These are phyloP conservation scores for Sarcophaga peregrina DNA, from an alignment of 1,140 invertebrate genomes.

Conservation along the genomic window DNA sequence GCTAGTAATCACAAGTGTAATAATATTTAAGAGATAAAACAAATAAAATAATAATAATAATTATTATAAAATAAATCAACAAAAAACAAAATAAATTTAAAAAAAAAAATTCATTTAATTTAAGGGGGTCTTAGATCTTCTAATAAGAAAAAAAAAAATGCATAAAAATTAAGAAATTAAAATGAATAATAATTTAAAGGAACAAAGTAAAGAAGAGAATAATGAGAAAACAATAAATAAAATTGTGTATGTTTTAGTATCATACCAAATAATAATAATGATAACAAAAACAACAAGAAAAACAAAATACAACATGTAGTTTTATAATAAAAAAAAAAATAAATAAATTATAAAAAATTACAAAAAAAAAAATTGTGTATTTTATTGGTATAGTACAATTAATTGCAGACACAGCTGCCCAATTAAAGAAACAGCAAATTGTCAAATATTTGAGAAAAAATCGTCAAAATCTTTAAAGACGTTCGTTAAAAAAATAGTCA, in stretches of 20 bases:
- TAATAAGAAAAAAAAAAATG: background rate
- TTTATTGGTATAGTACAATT: too few species aligned
- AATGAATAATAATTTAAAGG: background rate
- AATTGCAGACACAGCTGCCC: too few species aligned
- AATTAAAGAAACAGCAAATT: too few species aligned
- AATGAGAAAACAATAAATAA: constrained; percentile 16
- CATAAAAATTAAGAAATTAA: constrained; percentile 27
- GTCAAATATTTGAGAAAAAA: too few species aligned
- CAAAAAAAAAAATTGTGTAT: too few species aligned
- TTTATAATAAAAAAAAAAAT: constrained; percentile 42
- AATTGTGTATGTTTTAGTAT: constrained; percentile 38
- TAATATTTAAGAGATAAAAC: constrained; percentile 32
- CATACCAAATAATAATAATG: constrained; percentile 22
- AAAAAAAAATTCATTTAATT: background rate
- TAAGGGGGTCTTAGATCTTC: constrained; percentile 6
- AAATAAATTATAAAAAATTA: constrained; percentile 21
- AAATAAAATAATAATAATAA: constrained; percentile 17
- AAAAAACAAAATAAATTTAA: background rate
- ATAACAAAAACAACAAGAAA: constrained; percentile 36
- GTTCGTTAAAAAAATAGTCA: too few species aligned
- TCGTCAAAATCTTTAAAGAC: too few species aligned
- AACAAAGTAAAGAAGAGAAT: background rate
- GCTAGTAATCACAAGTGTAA: constrained; percentile 28
- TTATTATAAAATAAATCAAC: background rate
- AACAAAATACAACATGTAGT: constrained; percentile 35